phyloP scores from a whole-genome alignment of 1,140 invertebrate species.

The Laupala kohalensis region DNA sequence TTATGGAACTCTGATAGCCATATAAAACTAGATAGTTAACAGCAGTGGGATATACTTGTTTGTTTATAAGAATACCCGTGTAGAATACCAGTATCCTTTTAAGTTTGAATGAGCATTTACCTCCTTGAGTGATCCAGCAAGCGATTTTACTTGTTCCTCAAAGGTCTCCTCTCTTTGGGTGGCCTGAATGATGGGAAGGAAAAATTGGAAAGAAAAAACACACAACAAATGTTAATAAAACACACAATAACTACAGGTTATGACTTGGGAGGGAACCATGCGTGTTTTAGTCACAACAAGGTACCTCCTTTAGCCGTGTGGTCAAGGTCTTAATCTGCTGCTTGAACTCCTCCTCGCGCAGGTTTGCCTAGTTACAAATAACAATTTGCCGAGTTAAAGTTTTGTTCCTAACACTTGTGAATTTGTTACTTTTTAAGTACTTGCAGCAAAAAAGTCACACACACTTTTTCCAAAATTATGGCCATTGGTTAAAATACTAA shows the following conservation, averaged over 20 bases:
- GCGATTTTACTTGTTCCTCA: slow-evolving; percentile 82
- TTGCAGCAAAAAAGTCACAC: no score
- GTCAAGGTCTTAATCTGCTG: slow-evolving; percentile 99
- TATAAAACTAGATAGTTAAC: no score
- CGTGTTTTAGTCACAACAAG: slow-evolving; percentile 25
- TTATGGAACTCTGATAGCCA: no score
- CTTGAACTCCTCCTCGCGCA: slow-evolving; percentile 99
- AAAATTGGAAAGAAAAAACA: slow-evolving; percentile 16
- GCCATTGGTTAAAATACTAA: no score
- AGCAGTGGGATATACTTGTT: no score
- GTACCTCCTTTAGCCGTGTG: slow-evolving; percentile 97
- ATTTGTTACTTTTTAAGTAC: no score
- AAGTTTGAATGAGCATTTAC: no score
- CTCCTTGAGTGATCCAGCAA: slow-evolving; percentile 87
- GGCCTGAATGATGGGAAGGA: slow-evolving; percentile 45
- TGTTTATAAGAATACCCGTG: no score
- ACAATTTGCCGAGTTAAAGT: no score
- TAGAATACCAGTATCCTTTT: no score
- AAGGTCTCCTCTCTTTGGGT: slow-evolving; percentile 94
- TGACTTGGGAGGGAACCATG: slow-evolving; percentile 16
- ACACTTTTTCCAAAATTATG: no score
- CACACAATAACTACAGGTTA: slow-evolving; percentile 19
- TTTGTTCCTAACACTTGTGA: not conserved
- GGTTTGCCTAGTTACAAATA: slow-evolving; percentile 66
- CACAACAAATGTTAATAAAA: slow-evolving; percentile 9